Evolutionary conservation across 2,888 invertebrate species (phyloP), one percentile per base, ranked within the genome.

Genomic region (Geotrupes spiniger): DNA sequence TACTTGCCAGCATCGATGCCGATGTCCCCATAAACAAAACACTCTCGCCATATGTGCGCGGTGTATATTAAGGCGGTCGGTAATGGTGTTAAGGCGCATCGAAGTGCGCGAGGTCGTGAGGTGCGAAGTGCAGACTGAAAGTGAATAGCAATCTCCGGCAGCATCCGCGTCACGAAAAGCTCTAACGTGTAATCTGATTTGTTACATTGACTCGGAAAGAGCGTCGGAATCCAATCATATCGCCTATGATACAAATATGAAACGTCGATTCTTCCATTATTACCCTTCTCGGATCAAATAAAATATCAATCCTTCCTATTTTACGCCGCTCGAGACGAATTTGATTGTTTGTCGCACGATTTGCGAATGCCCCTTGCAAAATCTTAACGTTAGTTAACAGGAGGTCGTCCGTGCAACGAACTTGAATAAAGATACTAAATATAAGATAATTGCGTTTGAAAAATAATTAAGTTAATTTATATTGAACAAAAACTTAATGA

Each of bases 131-230:
- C 17, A 14, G 38, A 38, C 38, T 21, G 29, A 42, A 42, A 42
- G 42, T 42, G 42, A 42, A 42, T 42, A 31, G 42, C 33, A 42
- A 42, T 42, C 33, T 42, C 42, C 42, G 33, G 42, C 29, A 42
- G 42, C 42, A 31, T 33, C 31, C 42, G 42, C 42, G 31, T 29
- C 42, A 42, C 42, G 42, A 16, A 42, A 16, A 21, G 28, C 27
- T 21, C 33, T 28, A 31, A 42, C 42, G 31, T 31, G 29, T 42
- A 42, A 42, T 42, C 42, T 29, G 31, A 33, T 42, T 42, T 42
- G 42, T 42, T 31, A 31, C 42, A 31, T 42, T 31, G 31, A 42
- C 16, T 31, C 33, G 42, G 28, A 42, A 42, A 31, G 42, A 31
- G 33, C 42, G 29, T 27, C 33, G 21, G 42, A 42, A 42, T 42